These are phyloP conservation scores for Alca torda DNA, from an alignment of 2,797 vertebrate species.

Conservation along the genomic window DNA sequence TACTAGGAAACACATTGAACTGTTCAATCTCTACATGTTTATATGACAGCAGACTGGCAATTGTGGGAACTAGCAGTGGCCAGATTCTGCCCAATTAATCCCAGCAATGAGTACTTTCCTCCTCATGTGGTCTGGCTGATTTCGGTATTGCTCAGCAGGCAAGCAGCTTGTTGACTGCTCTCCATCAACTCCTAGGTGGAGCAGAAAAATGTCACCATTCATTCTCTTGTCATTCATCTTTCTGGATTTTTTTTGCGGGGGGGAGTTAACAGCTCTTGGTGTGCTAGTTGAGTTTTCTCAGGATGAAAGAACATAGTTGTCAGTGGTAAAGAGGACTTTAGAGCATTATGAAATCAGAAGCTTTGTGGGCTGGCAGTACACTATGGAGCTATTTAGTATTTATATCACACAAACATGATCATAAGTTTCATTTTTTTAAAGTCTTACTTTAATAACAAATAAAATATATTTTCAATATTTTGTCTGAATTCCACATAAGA, in stretches of 20 bases:
- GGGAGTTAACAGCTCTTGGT: neutral
- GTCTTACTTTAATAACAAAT: neutral
- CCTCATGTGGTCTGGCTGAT: conserved; percentile 13
- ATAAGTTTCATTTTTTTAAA: neutral
- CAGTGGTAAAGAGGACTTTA: neutral
- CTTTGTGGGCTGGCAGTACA: neutral
- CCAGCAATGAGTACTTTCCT: conserved; percentile 8
- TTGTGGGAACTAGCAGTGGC: neutral
- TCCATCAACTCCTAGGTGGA: conserved; percentile 12
- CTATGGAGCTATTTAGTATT: neutral
- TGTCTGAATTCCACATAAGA: neutral
- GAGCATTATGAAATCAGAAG: neutral
- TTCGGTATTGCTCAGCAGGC: conserved; percentile 42
- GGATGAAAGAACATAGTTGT: neutral
- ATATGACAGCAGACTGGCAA: neutral
- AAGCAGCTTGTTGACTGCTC: conserved; percentile 44
- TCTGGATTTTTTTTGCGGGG: neutral
- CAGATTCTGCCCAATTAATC: conserved; percentile 37
- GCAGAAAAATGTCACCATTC: conserved; percentile 7
- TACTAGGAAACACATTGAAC: neutral
- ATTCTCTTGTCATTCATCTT: conserved; percentile 13
- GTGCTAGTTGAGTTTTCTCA: neutral
- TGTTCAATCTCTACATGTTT: neutral
- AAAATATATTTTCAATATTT: neutral
- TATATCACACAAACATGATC: neutral